A percentile compares a stretch with the other conserved stretches of the same genome.
Evolutionary conservation across 2,113 vertebrate genomes (phyloP).

Genomic region (Clarias magur): DNA sequence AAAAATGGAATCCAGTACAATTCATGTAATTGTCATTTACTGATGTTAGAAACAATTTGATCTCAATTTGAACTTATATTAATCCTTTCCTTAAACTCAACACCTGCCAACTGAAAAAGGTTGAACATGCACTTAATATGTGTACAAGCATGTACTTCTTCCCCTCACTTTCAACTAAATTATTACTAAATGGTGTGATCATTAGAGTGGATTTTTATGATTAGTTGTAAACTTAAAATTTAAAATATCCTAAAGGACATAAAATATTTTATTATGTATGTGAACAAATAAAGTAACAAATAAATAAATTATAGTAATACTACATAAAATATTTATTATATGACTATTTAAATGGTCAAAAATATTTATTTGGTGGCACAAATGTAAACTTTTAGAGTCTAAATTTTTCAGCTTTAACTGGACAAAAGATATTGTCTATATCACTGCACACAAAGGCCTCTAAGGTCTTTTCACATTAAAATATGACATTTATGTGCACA

Average conservation of each 20-base stretch:
- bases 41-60: background rate
- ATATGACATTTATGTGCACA: background rate
- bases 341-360: background rate
- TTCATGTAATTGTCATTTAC: background rate
- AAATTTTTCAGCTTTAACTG: background rate
- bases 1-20: background rate
- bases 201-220: background rate
- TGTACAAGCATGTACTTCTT: background rate
- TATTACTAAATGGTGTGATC: background rate
- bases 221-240: background rate
- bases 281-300: background rate
- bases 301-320: background rate
- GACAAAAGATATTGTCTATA: background rate
- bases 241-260: background rate
- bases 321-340: background rate
- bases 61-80: background rate
- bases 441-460: background rate
- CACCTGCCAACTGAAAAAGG: background rate
- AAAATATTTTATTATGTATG: background rate
- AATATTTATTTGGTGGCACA: background rate
- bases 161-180: background rate
- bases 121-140: background rate
- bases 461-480: background rate
- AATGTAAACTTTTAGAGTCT: background rate
- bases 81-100: background rate